phyloP scores from a whole-genome alignment of 2,888 invertebrate species.

The Tillus elongatus region DNA sequence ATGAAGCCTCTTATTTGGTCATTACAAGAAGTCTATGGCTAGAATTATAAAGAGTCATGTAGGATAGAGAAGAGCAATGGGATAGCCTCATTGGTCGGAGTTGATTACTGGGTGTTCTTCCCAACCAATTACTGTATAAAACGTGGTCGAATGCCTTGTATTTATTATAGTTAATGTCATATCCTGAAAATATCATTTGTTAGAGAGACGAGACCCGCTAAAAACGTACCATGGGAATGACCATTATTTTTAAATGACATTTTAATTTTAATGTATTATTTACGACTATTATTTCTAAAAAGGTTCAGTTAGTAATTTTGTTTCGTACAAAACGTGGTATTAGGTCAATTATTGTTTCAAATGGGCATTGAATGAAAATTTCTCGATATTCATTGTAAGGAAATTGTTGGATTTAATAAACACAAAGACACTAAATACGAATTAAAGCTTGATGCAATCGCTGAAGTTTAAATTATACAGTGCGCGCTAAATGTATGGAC shows the following conservation, averaged over 20 bases:
- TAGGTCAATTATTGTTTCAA: too few species aligned
- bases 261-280: slow-evolving; percentile 35
- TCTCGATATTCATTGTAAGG: too few species aligned
- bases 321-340: too few species aligned
- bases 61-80: slow-evolving; percentile 23
- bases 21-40: slow-evolving; percentile 42
- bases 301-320: too few species aligned
- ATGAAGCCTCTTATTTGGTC: slow-evolving; percentile 42
- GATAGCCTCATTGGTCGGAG: slow-evolving; percentile 28
- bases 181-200: slow-evolving; percentile 39
- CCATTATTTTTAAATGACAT: slow-evolving; percentile 35
- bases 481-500: too few species aligned
- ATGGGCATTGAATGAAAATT: too few species aligned
- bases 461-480: too few species aligned
- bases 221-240: slow-evolving; percentile 26
- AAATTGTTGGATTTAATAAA: too few species aligned
- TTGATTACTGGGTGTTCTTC: slow-evolving; percentile 31
- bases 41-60: slow-evolving; percentile 37
- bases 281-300: slow-evolving; percentile 11
- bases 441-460: too few species aligned
- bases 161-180: slow-evolving; percentile 35
- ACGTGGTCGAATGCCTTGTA: slow-evolving; percentile 34
- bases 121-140: slow-evolving; percentile 39
- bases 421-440: too few species aligned
- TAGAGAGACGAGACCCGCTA: slow-evolving; percentile 24